Evolutionary conservation across 2,797 vertebrate species (phyloP).

Genomic region (Chelon auratus): DNA sequence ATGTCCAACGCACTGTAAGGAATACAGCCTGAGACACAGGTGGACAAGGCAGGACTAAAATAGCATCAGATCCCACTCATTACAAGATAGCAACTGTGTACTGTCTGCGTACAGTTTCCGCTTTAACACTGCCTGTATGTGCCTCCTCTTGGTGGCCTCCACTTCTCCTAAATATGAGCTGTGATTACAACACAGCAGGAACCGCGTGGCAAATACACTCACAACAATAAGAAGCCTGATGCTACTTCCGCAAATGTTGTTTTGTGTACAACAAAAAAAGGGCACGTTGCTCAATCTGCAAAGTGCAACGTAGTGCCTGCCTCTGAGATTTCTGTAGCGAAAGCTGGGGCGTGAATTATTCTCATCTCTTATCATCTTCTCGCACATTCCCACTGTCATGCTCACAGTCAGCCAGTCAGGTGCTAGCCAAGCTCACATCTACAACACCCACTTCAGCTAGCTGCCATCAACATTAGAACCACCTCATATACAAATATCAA

Average conservation of each 20-base stretch:
- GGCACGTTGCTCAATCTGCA: slow-evolving; percentile 26
- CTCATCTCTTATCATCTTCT: slow-evolving; percentile 39
- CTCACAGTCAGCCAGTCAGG: slow-evolving; percentile 42
- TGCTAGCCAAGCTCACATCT: slow-evolving; percentile 43
- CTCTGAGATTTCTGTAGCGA: slow-evolving; percentile 39
- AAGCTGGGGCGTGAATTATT: slow-evolving; percentile 17
- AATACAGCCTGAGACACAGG: slow-evolving; percentile 12
- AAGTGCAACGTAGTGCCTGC: slow-evolving; percentile 11
- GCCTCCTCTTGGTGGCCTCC: slow-evolving; percentile 8
- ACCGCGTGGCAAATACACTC: slow-evolving; percentile 40
- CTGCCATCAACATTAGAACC: slow-evolving; percentile 46
- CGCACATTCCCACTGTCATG: slow-evolving; percentile 36
- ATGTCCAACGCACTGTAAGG: neutral
- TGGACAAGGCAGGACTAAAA: slow-evolving; percentile 21
- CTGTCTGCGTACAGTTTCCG: slow-evolving; percentile 18
- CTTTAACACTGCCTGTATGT: slow-evolving; percentile 23
- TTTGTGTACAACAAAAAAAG: slow-evolving; percentile 10
- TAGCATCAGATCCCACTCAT: slow-evolving; percentile 18
- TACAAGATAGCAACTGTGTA: slow-evolving; percentile 13
- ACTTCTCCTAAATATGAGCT: slow-evolving; percentile 57
- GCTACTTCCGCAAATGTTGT: slow-evolving; percentile 60
- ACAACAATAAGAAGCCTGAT: slow-evolving; percentile 34
- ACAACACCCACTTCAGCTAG: slow-evolving; percentile 63
- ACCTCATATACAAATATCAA: slow-evolving; percentile 27
- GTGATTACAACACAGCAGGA: slow-evolving; percentile 66